Evolutionary conservation across 2,888 invertebrate species (phyloP), one percentile per base, ranked within the genome.

Genomic region (Euplexia lucipara): DNA sequence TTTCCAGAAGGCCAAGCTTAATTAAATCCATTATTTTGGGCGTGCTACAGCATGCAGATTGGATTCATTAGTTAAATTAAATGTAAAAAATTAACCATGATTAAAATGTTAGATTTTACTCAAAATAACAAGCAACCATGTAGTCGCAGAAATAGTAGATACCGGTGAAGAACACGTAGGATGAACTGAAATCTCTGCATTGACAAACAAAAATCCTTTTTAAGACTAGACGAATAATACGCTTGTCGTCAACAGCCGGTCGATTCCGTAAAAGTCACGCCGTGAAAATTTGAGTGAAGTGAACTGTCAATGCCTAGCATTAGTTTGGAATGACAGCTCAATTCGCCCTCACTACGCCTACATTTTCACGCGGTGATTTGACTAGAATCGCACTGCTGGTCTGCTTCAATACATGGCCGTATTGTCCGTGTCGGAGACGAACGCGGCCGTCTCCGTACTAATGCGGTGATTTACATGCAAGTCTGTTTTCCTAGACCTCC

Each of bases 391-490:
- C n/a, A n/a, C n/a, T n/a, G n/a, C 66, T 75, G 77, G 75, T 70
- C 62, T 57, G 51, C 57, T 75, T 73, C 80, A 63, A 75, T 78
- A 70, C 78, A n/a, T n/a, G n/a, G n/a, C n/a, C n/a, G n/a, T n/a
- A n/a, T n/a, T n/a, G n/a, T n/a, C n/a, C n/a, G 79, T 54, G 72
- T 82, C 82, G 83, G 79, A 76, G 81, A 83, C 76, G 79, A 70
- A 75, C 71, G 69, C 78, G 74, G 66, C 72, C 82, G 72, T 78
- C 77, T 78, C 75, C 64, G 62, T 60, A 62, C 74, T 89, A 91
- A 91, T 90, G 78, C 75, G 88, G 86, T 81, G 75, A 92, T 92
- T 90, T 86, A 87, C 90, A 92, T 92, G 90, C 92, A 87, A 87
- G 86, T 85, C 87, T 84, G 87, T 88, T 88, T 89, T 82, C 82